Percentiles rank a stretch among this genome's conserved stretches.
Evolutionary conservation across 1,140 invertebrate genomes (phyloP).

Genomic region (Cotesia typhae): DNA sequence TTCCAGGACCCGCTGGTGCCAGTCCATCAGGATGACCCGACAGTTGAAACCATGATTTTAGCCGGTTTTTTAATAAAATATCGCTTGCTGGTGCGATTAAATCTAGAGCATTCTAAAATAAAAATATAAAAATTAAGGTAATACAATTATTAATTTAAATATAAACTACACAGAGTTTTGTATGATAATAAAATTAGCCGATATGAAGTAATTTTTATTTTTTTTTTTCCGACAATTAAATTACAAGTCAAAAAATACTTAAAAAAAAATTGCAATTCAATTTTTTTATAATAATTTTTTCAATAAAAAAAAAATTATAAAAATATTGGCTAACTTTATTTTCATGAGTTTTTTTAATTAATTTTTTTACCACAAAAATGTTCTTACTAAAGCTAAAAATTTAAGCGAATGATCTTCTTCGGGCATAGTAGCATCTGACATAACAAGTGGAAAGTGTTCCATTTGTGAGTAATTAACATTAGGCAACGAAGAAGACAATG

Average conservation of each 20-base stretch:
- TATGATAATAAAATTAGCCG: too few relatives aligned
- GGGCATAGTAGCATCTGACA: constrained; percentile 54
- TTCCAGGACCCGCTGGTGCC: constrained; percentile 91
- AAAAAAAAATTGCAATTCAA: too few relatives aligned
- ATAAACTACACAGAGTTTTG: too few relatives aligned
- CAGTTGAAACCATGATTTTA: constrained; percentile 88
- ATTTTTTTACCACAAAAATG: background rate
- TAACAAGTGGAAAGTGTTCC: constrained; percentile 54
- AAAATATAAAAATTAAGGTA: constrained; percentile 20
- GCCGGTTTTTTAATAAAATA: constrained; percentile 80
- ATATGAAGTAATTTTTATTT: too few relatives aligned
- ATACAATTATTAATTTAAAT: background rate
- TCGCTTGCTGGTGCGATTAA: constrained; percentile 91
- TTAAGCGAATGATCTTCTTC: constrained; percentile 59
- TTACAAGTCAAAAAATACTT: too few relatives aligned
- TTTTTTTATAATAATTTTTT: too few relatives aligned
- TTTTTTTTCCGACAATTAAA: too few relatives aligned
- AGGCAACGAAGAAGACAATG: background rate
- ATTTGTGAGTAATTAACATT: constrained; percentile 44
- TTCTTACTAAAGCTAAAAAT: constrained; percentile 56
- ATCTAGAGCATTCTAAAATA: constrained; percentile 89
- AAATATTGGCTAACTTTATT: too few relatives aligned
- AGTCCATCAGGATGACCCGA: constrained; percentile 93
- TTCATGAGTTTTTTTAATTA: too few relatives aligned
- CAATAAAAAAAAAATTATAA: too few relatives aligned